Percentiles rank a stretch among this genome's conserved stretches.
phyloP scores from a whole-genome alignment of 2,888 invertebrate species.

The Poecilus cupreus region DNA sequence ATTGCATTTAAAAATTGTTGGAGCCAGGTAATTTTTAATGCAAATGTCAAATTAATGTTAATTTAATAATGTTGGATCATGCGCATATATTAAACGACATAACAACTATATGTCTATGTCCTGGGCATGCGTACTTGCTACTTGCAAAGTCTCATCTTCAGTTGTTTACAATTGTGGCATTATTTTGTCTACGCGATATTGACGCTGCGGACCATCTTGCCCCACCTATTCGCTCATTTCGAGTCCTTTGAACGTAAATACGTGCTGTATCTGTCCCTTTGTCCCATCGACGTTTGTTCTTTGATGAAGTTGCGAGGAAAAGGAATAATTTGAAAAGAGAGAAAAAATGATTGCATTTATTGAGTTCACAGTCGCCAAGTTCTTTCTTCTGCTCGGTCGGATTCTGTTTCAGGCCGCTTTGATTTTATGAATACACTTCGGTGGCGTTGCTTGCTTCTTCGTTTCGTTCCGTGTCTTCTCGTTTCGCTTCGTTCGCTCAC shows the following conservation, averaged over 20 bases:
- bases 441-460: constrained; percentile 39
- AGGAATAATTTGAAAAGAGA: constrained; percentile 44
- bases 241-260: constrained; percentile 1
- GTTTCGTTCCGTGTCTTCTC: not conserved
- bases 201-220: not conserved
- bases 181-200: not conserved
- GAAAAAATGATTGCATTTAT: constrained; percentile 50
- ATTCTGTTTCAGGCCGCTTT: constrained; percentile 49
- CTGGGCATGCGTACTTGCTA: no score
- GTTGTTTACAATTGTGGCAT: not conserved
- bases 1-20: no score
- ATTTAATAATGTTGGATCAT: no score
- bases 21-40: no score
- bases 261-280: constrained; percentile 43
- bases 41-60: no score
- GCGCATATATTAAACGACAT: no score
- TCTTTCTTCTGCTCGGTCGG: constrained; percentile 50
- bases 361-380: constrained; percentile 50
- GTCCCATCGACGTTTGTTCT: constrained; percentile 35
- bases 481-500: constrained; percentile 32
- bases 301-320: constrained; percentile 45
- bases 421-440: constrained; percentile 51
- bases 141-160: no score
- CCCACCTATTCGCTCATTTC: constrained; percentile 6
- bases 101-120: no score